These are phyloP conservation scores for Sphyrna mokarran DNA, from an alignment of 2,113 vertebrate species.

Conservation along the genomic window DNA sequence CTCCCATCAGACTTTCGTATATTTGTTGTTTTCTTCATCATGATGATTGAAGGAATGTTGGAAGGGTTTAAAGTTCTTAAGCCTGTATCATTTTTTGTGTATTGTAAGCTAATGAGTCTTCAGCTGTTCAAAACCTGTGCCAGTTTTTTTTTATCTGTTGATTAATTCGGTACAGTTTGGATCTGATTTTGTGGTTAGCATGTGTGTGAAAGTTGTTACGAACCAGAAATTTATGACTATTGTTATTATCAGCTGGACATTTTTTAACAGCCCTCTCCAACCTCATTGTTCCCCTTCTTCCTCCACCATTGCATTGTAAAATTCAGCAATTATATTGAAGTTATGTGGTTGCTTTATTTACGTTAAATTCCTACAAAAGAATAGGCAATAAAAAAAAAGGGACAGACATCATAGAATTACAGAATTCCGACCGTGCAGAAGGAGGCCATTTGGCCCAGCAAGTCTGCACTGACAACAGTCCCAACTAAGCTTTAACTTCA, in stretches of 20 bases:
- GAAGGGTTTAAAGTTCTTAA: not conserved
- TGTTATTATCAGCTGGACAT: not conserved
- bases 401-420: not conserved
- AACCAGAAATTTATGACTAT: not conserved
- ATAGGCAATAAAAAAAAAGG: not conserved
- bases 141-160: not conserved
- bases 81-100: not conserved
- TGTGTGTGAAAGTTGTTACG: not conserved
- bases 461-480: too few relatives aligned
- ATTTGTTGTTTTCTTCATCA: not conserved
- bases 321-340: not conserved
- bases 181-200: not conserved
- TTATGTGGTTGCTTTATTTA: not conserved
- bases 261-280: not conserved
- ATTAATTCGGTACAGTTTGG: not conserved
- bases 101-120: not conserved
- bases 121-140: not conserved
- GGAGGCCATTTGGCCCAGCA: too few relatives aligned
- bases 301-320: not conserved
- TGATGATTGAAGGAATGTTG: not conserved
- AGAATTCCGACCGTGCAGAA: too few relatives aligned
- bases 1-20: not conserved
- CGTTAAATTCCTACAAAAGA: not conserved
- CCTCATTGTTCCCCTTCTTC: not conserved
- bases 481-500: too few relatives aligned